A percentile compares a stretch with the other conserved stretches of the same genome.
Conservation (phyloP, 2,888 invertebrate genomes). For the Drosophila mimica region DNA sequence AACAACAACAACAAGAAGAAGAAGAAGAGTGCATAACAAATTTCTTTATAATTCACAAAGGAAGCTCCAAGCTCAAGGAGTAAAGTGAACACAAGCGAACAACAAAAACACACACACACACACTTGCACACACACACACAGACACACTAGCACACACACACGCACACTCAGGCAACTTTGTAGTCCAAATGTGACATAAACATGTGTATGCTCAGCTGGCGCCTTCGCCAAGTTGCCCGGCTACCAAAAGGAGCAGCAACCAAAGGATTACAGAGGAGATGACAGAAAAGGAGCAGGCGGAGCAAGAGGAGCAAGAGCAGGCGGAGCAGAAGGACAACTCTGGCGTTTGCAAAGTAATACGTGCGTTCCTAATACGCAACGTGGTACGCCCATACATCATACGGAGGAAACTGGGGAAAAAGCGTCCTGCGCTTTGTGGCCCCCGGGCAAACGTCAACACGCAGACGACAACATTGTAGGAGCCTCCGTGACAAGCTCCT, state of each 20-base stretch:
- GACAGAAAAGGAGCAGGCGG: not conserved
- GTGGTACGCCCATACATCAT: conserved; percentile 74
- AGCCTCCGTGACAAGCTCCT: not conserved
- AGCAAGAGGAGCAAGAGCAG: not conserved
- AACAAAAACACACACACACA: conserved; percentile 21
- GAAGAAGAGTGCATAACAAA: conserved; percentile 51
- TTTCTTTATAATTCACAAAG: conserved; percentile 79
- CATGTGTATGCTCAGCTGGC: conserved; percentile 75
- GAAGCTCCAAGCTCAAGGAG: conserved; percentile 71
- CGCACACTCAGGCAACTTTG: conserved; percentile 34
- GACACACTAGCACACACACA: conserved; percentile 13
- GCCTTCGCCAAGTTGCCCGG: conserved; percentile 31
- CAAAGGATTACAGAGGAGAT: conserved; percentile 56
- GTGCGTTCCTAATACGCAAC: conserved; percentile 78
- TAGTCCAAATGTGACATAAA: conserved; percentile 74
- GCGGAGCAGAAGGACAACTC: conserved; percentile 9
- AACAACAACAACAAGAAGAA: conserved; percentile 12
- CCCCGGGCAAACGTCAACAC: conserved; percentile 65
- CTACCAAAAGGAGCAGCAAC: conserved; percentile 61
- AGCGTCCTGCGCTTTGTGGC: conserved; percentile 30
- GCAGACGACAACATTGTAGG: conserved; percentile 11
- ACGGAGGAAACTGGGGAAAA: conserved; percentile 11
- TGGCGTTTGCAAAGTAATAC: conserved; percentile 48
- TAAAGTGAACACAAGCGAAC: conserved; percentile 49
- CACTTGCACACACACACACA: conserved; percentile 10